A percentile compares a stretch with the other conserved stretches of the same genome.
These are phyloP conservation scores for Tauraco hartlaubi DNA, from an alignment of 2,797 vertebrate species.

Conservation along the genomic window DNA sequence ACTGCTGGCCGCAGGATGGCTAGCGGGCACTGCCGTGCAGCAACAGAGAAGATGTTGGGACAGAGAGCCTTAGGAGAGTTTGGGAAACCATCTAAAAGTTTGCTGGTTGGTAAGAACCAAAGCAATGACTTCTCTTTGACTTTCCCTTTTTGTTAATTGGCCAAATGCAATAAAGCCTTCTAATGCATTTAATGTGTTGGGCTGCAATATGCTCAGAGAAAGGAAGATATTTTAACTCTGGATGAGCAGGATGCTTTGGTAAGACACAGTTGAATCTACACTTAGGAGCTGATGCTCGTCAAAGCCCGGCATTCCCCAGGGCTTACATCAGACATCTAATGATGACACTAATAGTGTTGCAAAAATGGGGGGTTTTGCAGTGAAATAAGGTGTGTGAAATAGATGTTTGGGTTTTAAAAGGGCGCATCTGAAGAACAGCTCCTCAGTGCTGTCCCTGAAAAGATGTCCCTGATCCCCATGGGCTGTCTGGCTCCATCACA, in stretches of 20 bases:
- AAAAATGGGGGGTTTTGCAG: neutral
- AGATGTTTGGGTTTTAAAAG: neutral
- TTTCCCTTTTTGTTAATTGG: neutral
- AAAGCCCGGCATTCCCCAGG: neutral
- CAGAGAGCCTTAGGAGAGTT: neutral
- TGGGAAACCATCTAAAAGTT: neutral
- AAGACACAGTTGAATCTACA: neutral
- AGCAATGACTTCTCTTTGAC: neutral
- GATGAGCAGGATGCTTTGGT: neutral
- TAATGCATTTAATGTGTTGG: neutral
- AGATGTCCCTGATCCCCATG: neutral
- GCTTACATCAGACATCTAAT: neutral
- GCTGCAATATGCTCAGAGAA: neutral
- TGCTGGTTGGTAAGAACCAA: neutral
- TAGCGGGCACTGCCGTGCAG: neutral
- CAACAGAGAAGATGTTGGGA: neutral
- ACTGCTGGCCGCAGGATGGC: accelerated
- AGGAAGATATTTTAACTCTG: neutral
- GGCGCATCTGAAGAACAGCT: neutral
- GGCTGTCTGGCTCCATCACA: neutral
- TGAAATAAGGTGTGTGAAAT: neutral
- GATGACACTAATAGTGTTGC: neutral
- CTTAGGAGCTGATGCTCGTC: neutral
- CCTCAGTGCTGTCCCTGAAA: neutral
- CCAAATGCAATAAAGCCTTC: neutral